Conservation (phyloP, 2,888 invertebrate species). For the Brachyptera putata region DNA sequence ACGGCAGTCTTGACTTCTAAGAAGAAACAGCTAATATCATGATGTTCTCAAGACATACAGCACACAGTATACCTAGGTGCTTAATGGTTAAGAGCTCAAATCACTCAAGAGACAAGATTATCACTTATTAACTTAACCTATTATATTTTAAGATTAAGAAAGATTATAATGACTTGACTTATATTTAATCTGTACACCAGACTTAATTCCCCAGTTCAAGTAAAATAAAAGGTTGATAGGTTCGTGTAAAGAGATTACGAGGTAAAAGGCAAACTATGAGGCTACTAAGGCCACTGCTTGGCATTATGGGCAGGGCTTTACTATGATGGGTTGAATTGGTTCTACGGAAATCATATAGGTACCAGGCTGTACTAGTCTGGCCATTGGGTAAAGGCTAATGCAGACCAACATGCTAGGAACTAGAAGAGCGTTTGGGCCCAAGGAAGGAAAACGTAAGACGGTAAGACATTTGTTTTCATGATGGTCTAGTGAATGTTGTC, state of each 20-base stretch:
- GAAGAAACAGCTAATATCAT: too few relatives aligned
- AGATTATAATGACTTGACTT: too few relatives aligned
- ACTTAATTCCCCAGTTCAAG: slow-evolving; percentile 36
- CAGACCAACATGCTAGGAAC: slow-evolving; percentile 36
- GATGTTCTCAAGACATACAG: too few relatives aligned
- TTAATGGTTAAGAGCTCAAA: too few relatives aligned
- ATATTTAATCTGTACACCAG: background rate
- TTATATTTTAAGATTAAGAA: too few relatives aligned
- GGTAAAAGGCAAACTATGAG: background rate
- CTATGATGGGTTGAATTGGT: background rate
- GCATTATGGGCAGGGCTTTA: background rate
- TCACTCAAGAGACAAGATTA: too few relatives aligned
- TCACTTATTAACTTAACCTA: too few relatives aligned
- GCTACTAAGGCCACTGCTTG: background rate
- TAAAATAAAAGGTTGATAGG: slow-evolving; percentile 27
- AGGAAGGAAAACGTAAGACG: slow-evolving; percentile 28
- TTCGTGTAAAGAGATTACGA: slow-evolving; percentile 23
- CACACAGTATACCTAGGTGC: too few relatives aligned
- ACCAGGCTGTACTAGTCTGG: slow-evolving; percentile 10
- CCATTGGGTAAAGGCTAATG: slow-evolving; percentile 23
- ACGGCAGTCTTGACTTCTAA: too few relatives aligned
- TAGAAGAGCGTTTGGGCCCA: slow-evolving; percentile 24
- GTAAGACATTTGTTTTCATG: too few relatives aligned
- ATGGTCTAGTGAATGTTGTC: too few relatives aligned
- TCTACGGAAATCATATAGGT: slow-evolving; percentile 14